Evolutionary conservation across 1,140 invertebrate genomes (phyloP).

Genomic region (Branchinecta lynchi): DNA sequence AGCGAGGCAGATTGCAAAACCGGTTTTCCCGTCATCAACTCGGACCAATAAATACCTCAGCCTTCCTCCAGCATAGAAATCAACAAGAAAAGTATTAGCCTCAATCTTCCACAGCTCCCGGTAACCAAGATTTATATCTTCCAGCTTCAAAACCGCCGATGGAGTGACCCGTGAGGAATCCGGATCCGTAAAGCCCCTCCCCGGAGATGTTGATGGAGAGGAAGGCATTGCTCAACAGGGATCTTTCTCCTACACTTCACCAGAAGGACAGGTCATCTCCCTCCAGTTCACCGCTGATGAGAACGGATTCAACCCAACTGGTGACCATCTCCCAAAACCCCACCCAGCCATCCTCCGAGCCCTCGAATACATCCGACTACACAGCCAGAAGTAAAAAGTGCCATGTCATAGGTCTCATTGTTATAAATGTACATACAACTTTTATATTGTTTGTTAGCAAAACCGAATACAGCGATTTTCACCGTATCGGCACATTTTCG

Average conservation of each 20-base stretch:
- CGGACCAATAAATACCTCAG: too few relatives aligned
- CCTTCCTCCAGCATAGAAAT: too few relatives aligned
- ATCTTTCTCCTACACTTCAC: slow-evolving; percentile 20
- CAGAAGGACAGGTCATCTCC: slow-evolving; percentile 23
- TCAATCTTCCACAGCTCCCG: too few relatives aligned
- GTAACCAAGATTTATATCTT: background rate
- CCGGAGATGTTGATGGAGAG: background rate
- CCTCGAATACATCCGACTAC: background rate
- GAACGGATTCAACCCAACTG: slow-evolving; percentile 23
- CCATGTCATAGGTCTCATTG: background rate
- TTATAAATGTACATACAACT: too few relatives aligned
- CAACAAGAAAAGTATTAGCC: too few relatives aligned
- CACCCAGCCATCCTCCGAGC: slow-evolving; percentile 10
- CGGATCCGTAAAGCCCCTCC: slow-evolving; percentile 50
- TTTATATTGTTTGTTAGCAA: too few relatives aligned
- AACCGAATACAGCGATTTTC: too few relatives aligned
- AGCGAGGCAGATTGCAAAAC: too few relatives aligned
- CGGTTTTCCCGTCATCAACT: too few relatives aligned
- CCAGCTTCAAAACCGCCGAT: slow-evolving; percentile 64
- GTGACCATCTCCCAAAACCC: slow-evolving; percentile 23
- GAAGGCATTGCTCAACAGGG: slow-evolving; percentile 20
- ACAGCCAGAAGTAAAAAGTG: background rate
- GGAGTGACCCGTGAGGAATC: slow-evolving; percentile 57
- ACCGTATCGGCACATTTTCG: too few relatives aligned
- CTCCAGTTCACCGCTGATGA: slow-evolving; percentile 24